These are phyloP conservation scores for Alloscopus bannaensis DNA, from an alignment of 2,888 invertebrate species.

Conservation along the genomic window DNA sequence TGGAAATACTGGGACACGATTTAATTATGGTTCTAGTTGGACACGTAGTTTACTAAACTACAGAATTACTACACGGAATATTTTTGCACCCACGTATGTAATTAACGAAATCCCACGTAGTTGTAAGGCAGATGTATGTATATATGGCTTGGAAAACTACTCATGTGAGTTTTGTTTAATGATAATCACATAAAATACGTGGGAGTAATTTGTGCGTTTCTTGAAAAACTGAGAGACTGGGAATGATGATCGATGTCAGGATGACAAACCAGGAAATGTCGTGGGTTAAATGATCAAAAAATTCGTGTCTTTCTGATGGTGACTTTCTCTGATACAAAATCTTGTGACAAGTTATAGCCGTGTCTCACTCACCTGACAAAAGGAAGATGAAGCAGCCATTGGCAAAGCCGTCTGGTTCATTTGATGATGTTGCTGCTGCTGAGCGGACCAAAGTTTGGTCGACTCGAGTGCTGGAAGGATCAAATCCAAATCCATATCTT, in stretches of 20 bases:
- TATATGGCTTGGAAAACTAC: conserved; percentile 14
- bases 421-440: conserved; percentile 53
- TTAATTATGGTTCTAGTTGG: too few relatives aligned
- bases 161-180: too few relatives aligned
- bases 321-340: conserved; percentile 2
- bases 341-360: too few relatives aligned
- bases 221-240: not conserved
- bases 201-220: not conserved
- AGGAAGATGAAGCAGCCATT: conserved; percentile 44
- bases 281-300: conserved; percentile 30
- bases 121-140: too few relatives aligned
- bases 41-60: too few relatives aligned
- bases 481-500: conserved; percentile 72
- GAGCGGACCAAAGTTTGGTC: conserved; percentile 65
- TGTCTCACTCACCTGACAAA: conserved; percentile 53
- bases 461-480: conserved; percentile 69
- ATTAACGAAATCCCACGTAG: too few relatives aligned
- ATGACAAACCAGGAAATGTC: conserved; percentile 45
- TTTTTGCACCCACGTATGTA: too few relatives aligned
- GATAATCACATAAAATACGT: not conserved
- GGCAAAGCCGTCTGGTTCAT: conserved; percentile 14
- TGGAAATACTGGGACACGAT: too few relatives aligned
- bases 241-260: conserved; percentile 34
- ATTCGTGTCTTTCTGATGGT: conserved; percentile 10
- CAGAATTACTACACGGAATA: too few relatives aligned